Conservation (phyloP, 2,888 invertebrate genomes). For the Halictus ligatus region DNA sequence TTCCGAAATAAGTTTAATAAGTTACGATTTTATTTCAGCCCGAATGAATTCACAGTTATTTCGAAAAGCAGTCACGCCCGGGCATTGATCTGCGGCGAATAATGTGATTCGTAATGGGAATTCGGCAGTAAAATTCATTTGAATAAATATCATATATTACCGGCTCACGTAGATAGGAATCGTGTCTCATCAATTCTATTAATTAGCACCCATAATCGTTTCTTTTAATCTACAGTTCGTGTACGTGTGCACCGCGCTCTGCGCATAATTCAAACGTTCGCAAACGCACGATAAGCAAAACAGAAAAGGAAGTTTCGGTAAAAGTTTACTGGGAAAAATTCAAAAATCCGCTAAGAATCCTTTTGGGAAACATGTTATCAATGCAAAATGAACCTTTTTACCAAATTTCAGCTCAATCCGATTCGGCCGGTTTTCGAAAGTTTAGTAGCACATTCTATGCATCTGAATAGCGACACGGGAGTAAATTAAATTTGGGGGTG, state of each 20-base stretch:
- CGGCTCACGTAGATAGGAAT: neutral
- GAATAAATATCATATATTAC: neutral
- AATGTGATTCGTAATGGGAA: neutral
- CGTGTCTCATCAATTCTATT: neutral
- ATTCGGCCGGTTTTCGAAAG: too few species aligned
- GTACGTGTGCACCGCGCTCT: neutral
- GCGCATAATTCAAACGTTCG: neutral
- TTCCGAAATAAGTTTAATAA: neutral
- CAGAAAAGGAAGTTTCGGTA: too few species aligned
- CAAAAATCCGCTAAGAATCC: too few species aligned
- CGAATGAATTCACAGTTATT: slow-evolving; percentile 16
- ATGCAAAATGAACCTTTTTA: too few species aligned
- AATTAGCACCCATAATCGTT: neutral
- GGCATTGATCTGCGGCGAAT: slow-evolving; percentile 1
- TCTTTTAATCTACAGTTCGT: neutral
- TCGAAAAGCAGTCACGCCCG: neutral
- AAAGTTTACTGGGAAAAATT: too few species aligned
- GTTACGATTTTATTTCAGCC: neutral
- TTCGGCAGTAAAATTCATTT: neutral
- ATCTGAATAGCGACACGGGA: too few species aligned
- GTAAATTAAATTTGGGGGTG: too few species aligned
- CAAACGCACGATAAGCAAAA: too few species aligned
- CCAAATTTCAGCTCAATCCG: too few species aligned
- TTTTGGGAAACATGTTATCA: too few species aligned
- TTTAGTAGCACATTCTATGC: too few species aligned